Percentiles rank a stretch among this genome's conserved stretches.
Evolutionary conservation across 2,113 vertebrate genomes (phyloP).

Genomic region (Todiramphus chloris): DNA sequence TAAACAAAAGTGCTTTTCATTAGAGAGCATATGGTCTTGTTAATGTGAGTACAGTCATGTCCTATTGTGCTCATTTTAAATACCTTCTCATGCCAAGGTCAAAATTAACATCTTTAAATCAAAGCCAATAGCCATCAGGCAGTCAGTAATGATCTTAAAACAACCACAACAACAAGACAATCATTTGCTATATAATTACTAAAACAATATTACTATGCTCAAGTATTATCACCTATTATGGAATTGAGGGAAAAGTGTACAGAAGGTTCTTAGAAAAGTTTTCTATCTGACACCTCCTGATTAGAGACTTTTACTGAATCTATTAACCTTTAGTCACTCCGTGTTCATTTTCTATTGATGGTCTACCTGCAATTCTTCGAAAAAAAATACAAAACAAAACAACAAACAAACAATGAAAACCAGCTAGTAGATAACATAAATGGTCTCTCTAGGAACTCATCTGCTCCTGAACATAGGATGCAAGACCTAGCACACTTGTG

Average conservation of each 20-base stretch:
- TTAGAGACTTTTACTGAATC: neutral
- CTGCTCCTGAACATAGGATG: neutral
- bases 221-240: neutral
- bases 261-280: neutral
- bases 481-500: neutral
- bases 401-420: neutral
- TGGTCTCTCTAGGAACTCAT: fast-evolving
- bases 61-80: neutral
- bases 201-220: neutral
- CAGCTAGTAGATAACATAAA: neutral
- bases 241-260: neutral
- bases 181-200: neutral
- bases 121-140: neutral
- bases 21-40: neutral
- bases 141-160: neutral
- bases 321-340: neutral
- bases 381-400: neutral
- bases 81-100: neutral
- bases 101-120: neutral
- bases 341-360: neutral
- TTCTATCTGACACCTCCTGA: neutral
- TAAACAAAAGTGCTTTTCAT: neutral
- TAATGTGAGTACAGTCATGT: neutral
- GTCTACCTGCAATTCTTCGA: neutral
- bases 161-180: neutral